A percentile compares a stretch with the other conserved stretches of the same genome.
Conservation (phyloP, 2,888 invertebrate species). For the Seira sanloemensis region DNA sequence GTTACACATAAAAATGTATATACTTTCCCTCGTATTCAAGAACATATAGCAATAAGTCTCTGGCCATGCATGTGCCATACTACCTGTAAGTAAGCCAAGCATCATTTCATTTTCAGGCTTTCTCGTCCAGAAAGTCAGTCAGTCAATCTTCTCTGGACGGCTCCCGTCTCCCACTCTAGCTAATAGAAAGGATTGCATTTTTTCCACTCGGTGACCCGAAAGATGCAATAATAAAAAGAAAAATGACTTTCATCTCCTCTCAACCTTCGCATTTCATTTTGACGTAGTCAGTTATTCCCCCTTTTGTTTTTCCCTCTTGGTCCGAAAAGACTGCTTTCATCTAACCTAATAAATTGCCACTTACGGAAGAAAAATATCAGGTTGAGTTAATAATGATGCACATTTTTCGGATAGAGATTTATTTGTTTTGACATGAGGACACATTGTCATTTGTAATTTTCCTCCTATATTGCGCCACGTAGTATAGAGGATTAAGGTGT, state of each 20-base stretch:
- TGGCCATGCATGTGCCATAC: too few relatives aligned
- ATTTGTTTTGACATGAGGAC: background rate
- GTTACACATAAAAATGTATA: too few relatives aligned
- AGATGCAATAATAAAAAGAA: background rate
- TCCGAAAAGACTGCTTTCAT: background rate
- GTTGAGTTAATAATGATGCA: background rate
- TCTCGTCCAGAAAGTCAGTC: too few relatives aligned
- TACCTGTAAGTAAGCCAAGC: too few relatives aligned
- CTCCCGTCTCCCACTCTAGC: too few relatives aligned
- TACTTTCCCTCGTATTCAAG: too few relatives aligned
- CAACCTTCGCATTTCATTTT: background rate
- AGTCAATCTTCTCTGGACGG: too few relatives aligned
- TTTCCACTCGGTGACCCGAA: background rate
- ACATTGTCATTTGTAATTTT: background rate
- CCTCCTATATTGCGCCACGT: background rate
- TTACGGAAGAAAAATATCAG: background rate
- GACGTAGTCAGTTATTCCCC: too few relatives aligned
- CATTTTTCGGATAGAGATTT: background rate
- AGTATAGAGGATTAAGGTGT: background rate
- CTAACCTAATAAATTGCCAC: background rate
- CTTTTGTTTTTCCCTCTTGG: too few relatives aligned
- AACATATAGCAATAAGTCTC: too few relatives aligned
- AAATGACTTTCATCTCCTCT: background rate
- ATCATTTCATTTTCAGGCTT: too few relatives aligned
- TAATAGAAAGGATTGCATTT: background rate